Evolutionary conservation across 2,113 vertebrate species (phyloP).

Genomic region (Pterophyllum scalare): DNA sequence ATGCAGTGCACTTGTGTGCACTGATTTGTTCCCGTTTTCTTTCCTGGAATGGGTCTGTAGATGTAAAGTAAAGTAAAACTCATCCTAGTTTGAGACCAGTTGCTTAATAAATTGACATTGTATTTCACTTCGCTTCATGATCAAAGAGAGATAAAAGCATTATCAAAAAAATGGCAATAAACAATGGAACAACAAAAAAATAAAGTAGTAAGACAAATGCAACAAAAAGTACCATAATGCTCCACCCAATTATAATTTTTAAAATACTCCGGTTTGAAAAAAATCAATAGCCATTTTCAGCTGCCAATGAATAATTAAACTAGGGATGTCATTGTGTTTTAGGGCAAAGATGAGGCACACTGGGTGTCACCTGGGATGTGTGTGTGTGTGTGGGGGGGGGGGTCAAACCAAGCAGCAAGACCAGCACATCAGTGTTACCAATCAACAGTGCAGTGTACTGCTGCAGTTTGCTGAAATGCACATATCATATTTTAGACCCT

Average conservation of each 20-base stretch:
- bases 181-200: background rate
- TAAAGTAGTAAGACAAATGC: background rate
- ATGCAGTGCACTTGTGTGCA: background rate
- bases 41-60: background rate
- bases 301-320: background rate
- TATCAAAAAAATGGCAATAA: background rate
- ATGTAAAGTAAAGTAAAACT: background rate
- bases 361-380: background rate
- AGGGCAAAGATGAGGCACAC: background rate
- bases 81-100: background rate
- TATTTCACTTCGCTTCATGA: background rate
- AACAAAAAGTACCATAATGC: background rate
- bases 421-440: background rate
- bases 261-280: background rate
- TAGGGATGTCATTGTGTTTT: background rate
- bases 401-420: background rate
- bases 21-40: background rate
- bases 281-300: constrained; percentile 1
- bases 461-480: background rate
- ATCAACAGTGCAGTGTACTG: background rate
- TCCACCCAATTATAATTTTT: background rate
- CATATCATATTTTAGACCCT: background rate
- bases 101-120: background rate
- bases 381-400: too few species aligned
- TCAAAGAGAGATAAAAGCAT: too few species aligned